phyloP scores from a whole-genome alignment of 2,888 invertebrate genomes.

The Meganola albula region DNA sequence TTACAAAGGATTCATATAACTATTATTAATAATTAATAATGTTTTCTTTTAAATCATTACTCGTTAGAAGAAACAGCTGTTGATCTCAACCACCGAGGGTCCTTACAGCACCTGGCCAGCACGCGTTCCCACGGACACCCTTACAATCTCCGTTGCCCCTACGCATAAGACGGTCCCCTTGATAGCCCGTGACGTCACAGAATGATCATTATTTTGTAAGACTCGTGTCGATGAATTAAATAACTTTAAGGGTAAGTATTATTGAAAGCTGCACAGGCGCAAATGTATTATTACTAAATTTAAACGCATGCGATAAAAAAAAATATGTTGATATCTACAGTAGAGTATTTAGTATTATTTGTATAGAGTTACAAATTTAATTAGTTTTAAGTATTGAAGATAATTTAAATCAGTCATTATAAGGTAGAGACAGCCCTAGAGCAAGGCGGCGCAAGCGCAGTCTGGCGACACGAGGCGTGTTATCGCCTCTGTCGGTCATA shows the following conservation, averaged over 20 bases:
- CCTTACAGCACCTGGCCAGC: slow-evolving; percentile 62
- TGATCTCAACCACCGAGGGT: slow-evolving; percentile 26
- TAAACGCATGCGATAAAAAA: too few relatives aligned
- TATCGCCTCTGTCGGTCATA: slow-evolving; percentile 59
- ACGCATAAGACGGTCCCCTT: slow-evolving; percentile 28
- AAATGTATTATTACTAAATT: too few relatives aligned
- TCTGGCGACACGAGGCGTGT: slow-evolving; percentile 60
- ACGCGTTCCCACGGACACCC: slow-evolving; percentile 71
- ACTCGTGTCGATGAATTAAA: slow-evolving; percentile 54
- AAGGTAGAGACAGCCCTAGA: slow-evolving; percentile 59
- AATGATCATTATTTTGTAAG: slow-evolving; percentile 29
- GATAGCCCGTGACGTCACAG: slow-evolving; percentile 45
- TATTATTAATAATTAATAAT: slow-evolving; percentile 10
- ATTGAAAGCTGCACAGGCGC: too few relatives aligned
- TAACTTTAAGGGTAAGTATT: slow-evolving; percentile 14
- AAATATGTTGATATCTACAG: too few relatives aligned
- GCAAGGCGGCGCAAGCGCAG: slow-evolving; percentile 37
- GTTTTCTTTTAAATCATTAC: slow-evolving; percentile 16
- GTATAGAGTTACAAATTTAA: too few relatives aligned
- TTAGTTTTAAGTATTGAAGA: too few relatives aligned
- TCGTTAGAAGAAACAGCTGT: slow-evolving; percentile 49
- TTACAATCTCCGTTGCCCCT: slow-evolving; percentile 33
- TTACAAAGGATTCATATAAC: too few relatives aligned
- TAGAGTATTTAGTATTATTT: too few relatives aligned
- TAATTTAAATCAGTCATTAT: too few relatives aligned